A percentile compares a stretch with the other conserved stretches of the same genome.
These are phyloP conservation scores for Junco hyemalis DNA, from an alignment of 2,113 vertebrate species.

Conservation along the genomic window DNA sequence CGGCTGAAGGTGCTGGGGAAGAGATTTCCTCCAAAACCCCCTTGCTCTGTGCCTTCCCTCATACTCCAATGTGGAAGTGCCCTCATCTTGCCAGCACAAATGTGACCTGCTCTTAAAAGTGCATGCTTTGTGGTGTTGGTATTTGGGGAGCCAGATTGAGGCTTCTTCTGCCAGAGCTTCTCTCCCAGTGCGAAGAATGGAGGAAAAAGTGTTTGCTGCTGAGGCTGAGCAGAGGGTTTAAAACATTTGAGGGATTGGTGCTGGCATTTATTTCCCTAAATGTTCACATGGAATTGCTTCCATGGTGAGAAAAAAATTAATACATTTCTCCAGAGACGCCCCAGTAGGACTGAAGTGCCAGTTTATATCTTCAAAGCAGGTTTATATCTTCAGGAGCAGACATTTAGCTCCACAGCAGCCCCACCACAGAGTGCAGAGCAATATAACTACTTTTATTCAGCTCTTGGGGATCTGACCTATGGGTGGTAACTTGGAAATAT, in stretches of 20 bases:
- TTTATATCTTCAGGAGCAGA: neutral
- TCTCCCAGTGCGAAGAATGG: neutral
- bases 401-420: neutral
- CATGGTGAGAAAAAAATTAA: neutral
- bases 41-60: neutral
- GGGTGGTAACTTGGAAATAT: neutral
- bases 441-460: neutral
- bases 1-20: rapidly evolving
- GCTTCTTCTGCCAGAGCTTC: neutral
- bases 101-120: rapidly evolving
- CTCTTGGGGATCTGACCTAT: neutral
- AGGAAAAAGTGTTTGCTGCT: neutral
- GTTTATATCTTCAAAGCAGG: neutral
- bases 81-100: neutral
- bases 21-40: neutral
- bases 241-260: neutral
- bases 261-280: neutral
- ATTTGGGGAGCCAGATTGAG: neutral
- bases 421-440: rapidly evolving
- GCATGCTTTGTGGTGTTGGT: rapidly evolving
- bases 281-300: neutral
- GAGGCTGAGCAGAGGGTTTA: neutral
- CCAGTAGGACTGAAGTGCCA: neutral
- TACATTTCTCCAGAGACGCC: neutral
- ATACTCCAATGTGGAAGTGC: rapidly evolving